Conservation (phyloP, 1,140 invertebrate genomes). For the Ceratina japonica region DNA sequence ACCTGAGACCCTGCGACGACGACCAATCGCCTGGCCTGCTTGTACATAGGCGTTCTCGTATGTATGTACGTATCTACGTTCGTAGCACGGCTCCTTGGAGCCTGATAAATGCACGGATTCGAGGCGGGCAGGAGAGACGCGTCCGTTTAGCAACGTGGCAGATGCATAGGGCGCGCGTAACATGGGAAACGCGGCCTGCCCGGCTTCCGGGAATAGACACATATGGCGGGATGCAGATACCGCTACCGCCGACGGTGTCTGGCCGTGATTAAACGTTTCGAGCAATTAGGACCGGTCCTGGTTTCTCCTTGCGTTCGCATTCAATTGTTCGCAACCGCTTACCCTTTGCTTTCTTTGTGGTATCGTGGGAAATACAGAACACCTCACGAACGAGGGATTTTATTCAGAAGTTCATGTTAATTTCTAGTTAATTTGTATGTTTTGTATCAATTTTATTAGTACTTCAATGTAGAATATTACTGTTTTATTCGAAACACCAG, state of each 20-base stretch:
- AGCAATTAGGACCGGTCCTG: constrained; percentile 20
- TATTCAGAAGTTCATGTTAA: no score
- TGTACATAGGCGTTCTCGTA: neutral
- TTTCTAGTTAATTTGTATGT: no score
- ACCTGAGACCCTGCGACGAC: constrained; percentile 39
- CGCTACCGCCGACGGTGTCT: neutral
- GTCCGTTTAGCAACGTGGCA: constrained; percentile 1
- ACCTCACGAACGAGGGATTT: no score
- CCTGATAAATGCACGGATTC: constrained; percentile 35
- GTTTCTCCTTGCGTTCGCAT: neutral
- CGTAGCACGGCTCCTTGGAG: constrained; percentile 24
- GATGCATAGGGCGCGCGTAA: constrained; percentile 18
- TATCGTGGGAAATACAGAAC: neutral
- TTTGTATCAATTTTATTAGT: no score
- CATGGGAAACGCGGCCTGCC: neutral
- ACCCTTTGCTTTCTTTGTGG: no score
- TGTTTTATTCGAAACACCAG: no score
- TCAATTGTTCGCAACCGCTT: neutral
- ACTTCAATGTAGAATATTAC: no score
- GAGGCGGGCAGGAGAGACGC: neutral
- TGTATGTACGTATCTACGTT: no score
- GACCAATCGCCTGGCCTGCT: constrained; percentile 20
- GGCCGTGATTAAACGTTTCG: constrained; percentile 27
- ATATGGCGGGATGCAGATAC: constrained; percentile 33
- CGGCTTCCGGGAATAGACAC: constrained; percentile 4